Evolutionary conservation across 1,140 invertebrate genomes (phyloP).

Genomic region (Drosophila biarmipes): DNA sequence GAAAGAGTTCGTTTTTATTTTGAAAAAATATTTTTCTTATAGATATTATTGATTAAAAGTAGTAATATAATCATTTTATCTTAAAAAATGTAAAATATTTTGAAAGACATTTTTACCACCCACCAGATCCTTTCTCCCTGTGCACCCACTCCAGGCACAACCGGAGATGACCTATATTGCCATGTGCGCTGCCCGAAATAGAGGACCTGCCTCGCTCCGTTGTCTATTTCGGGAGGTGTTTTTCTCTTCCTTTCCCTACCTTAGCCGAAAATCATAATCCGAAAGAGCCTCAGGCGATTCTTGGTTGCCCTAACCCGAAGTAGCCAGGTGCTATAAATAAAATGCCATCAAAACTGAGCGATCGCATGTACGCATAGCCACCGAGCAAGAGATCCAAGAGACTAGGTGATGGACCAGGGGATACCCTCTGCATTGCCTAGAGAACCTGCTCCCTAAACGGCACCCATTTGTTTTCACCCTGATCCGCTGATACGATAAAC

Average conservation of each 20-base stretch:
- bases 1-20: too few species aligned
- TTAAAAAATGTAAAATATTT: background rate
- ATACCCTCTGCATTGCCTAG: slow-evolving; percentile 1
- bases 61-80: too few species aligned
- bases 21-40: too few species aligned
- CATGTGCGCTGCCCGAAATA: slow-evolving; percentile 50
- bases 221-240: slow-evolving; percentile 63
- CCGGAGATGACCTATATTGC: slow-evolving; percentile 19
- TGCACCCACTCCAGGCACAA: slow-evolving; percentile 4
- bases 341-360: slow-evolving; percentile 46
- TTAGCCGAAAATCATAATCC: slow-evolving; percentile 64
- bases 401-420: slow-evolving; percentile 3
- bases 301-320: slow-evolving; percentile 69
- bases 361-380: slow-evolving; percentile 54
- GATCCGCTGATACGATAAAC: slow-evolving; percentile 22
- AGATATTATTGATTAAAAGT: too few species aligned
- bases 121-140: background rate
- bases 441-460: background rate
- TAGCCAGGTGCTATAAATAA: slow-evolving; percentile 65
- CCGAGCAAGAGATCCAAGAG: slow-evolving; percentile 2
- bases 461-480: slow-evolving; percentile 25
- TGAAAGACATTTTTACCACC: background rate
- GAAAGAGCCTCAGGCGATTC: slow-evolving; percentile 45
- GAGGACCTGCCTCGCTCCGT: slow-evolving; percentile 36
- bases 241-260: slow-evolving; percentile 47